Evolutionary conservation across 1,140 invertebrate genomes (phyloP), one percentile per base, ranked within the genome.

Genomic region (Anadara kagoshimensis): DNA sequence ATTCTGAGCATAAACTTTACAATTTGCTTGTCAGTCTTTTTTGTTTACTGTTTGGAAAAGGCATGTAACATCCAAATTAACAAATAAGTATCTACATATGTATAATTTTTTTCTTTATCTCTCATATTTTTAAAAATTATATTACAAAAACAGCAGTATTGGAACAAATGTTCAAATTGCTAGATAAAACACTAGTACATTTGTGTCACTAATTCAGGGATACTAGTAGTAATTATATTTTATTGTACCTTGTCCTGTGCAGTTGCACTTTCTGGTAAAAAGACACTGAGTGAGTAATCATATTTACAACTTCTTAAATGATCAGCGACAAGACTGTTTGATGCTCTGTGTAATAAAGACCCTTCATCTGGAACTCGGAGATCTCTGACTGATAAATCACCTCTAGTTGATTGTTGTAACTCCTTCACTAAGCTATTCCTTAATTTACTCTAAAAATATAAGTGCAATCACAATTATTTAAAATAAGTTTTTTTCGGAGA

Each of bases 201-300:
- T n/a, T n/a, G n/a, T n/a, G n/a, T n/a, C n/a, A n/a, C n/a, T n/a
- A n/a, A n/a, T n/a, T n/a, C n/a, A n/a, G n/a, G n/a, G n/a, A n/a
- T n/a, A n/a, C n/a, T n/a, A n/a, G n/a, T n/a, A n/a, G n/a, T n/a
- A n/a, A n/a, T n/a, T 36, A 36, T 36, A 3, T 36, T 36, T 36
- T 7, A 36, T 7, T 36, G 29, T 36, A 87, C 86, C 81, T 88
- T 86, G 49, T 86, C 83, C 53, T 83, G 81, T 14, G 75, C 73
- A 11, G 82, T 81, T 14, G 81, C 83, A 81, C 82, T 86, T 65
- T 88, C 87, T 29, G 87, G 87, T 12, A 88, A 74, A 64, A 88
- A 88, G 18, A 88, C 83, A 70, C 87, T 86, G 61, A 84, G 72
- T n/a, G 85, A 79, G 70, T 88, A 88, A 47, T 88, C 86, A 83